Conservation (phyloP, 2,797 vertebrate genomes). For the Cetoscarus ocellatus region DNA sequence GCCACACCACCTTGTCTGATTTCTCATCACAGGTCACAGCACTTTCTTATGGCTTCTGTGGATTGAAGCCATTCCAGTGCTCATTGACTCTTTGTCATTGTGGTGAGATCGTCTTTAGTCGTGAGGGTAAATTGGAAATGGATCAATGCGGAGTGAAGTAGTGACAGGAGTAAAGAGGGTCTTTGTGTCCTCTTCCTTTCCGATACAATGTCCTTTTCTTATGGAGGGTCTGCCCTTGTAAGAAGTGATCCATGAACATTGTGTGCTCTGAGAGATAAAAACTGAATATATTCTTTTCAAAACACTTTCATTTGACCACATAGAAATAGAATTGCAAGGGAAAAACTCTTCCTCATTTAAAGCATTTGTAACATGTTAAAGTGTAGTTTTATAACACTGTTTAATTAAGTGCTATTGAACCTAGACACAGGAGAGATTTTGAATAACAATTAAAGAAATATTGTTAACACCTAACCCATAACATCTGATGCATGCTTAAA, state of each 20-base stretch:
- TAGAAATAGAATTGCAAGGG: background rate
- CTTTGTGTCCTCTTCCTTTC: slow-evolving; percentile 45
- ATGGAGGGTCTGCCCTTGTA: slow-evolving; percentile 27
- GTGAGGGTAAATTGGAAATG: slow-evolving; percentile 54
- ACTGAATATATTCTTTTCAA: slow-evolving; percentile 2
- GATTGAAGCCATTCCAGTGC: slow-evolving; percentile 34
- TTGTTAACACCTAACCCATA: no score
- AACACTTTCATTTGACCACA: background rate
- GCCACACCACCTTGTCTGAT: slow-evolving; percentile 69
- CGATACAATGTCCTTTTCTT: slow-evolving; percentile 34
- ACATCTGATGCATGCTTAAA: no score
- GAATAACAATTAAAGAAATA: no score
- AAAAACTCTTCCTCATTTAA: background rate
- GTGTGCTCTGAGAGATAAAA: slow-evolving; percentile 3
- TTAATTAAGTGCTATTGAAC: no score
- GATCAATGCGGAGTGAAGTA: slow-evolving; percentile 56
- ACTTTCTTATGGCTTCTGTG: slow-evolving; percentile 42
- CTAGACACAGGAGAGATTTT: no score
- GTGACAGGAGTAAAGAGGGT: slow-evolving; percentile 37
- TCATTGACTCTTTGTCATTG: slow-evolving; percentile 60
- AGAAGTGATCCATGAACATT: slow-evolving; percentile 13
- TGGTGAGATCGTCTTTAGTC: slow-evolving; percentile 53
- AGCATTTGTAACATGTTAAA: no score
- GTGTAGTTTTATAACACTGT: no score
- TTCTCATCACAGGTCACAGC: slow-evolving; percentile 66